These are phyloP conservation scores for Anagrus nilaparvatae DNA, from an alignment of 1,140 invertebrate species.

Conservation along the genomic window DNA sequence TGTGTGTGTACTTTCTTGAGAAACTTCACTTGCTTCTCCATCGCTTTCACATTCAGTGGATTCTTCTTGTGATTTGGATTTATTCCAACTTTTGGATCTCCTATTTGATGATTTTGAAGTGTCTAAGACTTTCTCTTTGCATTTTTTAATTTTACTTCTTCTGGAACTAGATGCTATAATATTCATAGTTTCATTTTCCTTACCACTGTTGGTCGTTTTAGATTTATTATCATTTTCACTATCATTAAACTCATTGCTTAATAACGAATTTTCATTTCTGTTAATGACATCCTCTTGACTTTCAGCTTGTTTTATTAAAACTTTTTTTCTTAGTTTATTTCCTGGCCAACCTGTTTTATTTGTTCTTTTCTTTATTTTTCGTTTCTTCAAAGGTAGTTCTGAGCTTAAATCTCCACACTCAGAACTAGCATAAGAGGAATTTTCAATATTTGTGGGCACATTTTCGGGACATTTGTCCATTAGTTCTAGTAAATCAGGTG, in stretches of 20 bases:
- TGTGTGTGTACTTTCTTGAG: too few relatives aligned
- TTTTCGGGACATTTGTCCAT: conserved; percentile 35
- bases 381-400: conserved; percentile 31
- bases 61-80: neutral
- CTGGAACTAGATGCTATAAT: too few relatives aligned
- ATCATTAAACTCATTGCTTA: too few relatives aligned
- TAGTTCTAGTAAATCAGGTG: conserved; percentile 33
- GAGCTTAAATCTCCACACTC: conserved; percentile 33
- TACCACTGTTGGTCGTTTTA: too few relatives aligned
- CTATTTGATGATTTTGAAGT: neutral
- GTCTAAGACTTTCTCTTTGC: neutral
- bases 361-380: conserved; percentile 37
- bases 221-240: too few relatives aligned
- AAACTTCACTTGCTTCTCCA: neutral
- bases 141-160: neutral
- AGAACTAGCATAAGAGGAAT: conserved; percentile 36
- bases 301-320: conserved; percentile 21
- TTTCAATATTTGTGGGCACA: conserved; percentile 27
- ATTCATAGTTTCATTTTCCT: too few relatives aligned
- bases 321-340: conserved; percentile 38
- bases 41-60: neutral
- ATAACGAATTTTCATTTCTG: neutral
- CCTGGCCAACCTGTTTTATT: conserved; percentile 57
- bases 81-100: neutral
- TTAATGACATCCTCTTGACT: conserved; percentile 11